Conservation (phyloP, 2,888 invertebrate genomes). For the Loripinus fragilis region DNA sequence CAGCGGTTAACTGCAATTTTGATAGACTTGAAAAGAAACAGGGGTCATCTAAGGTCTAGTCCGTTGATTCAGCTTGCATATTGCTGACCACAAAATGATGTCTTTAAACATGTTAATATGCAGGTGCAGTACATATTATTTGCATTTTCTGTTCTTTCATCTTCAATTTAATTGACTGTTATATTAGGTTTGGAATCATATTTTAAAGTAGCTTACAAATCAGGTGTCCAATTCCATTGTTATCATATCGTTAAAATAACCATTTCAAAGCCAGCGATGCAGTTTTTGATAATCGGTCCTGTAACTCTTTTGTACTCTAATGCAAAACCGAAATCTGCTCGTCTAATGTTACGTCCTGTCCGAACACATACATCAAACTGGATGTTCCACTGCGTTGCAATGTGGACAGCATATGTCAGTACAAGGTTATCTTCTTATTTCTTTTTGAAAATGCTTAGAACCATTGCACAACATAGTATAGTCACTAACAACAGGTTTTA, state of each 20-base stretch:
- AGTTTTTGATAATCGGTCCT: constrained; percentile 4
- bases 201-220: constrained; percentile 9
- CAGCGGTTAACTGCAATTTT: too few species aligned
- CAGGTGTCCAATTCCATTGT: constrained; percentile 10
- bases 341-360: neutral
- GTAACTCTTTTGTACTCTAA: neutral
- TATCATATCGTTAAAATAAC: neutral
- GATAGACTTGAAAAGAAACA: neutral
- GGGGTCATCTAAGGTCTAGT: constrained; percentile 6
- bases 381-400: neutral
- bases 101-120: neutral
- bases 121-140: constrained; percentile 11
- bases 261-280: neutral
- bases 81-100: constrained; percentile 2
- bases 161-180: constrained; percentile 11
- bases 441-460: too few species aligned
- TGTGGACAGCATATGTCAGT: too few species aligned
- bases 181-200: constrained; percentile 7
- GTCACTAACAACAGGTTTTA: too few species aligned
- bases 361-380: neutral
- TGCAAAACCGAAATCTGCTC: neutral
- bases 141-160: constrained; percentile 10
- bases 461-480: too few species aligned
- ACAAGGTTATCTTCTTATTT: too few species aligned
- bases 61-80: constrained; percentile 17